Base-by-base conservation (phyloP, 2,113 vertebrate species). In the Dinomys branickii region DNA sequence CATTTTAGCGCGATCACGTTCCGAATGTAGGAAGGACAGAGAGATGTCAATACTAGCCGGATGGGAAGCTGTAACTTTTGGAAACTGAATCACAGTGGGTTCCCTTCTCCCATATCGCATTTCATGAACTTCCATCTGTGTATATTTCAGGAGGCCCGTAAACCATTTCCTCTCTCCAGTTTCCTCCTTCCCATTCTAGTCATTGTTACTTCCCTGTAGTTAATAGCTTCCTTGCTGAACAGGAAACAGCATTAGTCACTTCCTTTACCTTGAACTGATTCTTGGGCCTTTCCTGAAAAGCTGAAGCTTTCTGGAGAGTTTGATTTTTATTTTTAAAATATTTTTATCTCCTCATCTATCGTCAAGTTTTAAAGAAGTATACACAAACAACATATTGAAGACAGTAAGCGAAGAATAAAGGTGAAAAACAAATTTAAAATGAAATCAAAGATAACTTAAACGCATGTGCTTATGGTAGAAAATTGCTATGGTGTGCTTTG, bases 141-240 rank as follows among this genome's bases (percentile, higher is more conserved):
- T 65, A 7, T 88, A 87, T 83, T 96, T 94, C 63, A 61, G 4
- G 54, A 59, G 35, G 69, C 95, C 94, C 94, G 91, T 98, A 97
- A 97, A 97, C 65, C 35, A n/a, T 82, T 97, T 98, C 97, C 95
- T 87, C 67, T 96, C 67, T 92, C 75, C 22, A 19, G 56, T 95
- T 97, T 97, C 97, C 95, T 94, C 90, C 81, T 96, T 93, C 90
- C 78, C 78, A 88, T 50, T 97, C 87, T 54, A 56, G 65, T 19
- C 67, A 50, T 71, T 85, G 41, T 91, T 58, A 95, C 61, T 98
- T 97, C 95, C 95, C 95, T 54, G 33, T 78, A 59, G 82, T 89
- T 94, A 98, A 84, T 9, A 91, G 47, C 59, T 97, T 97, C 92
- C 90, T 94, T 82, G 54, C 63, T 75, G 41, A 22, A 44, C 5